A percentile compares a stretch with the other conserved stretches of the same genome.
Conservation (phyloP, 2,113 vertebrate genomes). For the Herpetotheres cachinnans region DNA sequence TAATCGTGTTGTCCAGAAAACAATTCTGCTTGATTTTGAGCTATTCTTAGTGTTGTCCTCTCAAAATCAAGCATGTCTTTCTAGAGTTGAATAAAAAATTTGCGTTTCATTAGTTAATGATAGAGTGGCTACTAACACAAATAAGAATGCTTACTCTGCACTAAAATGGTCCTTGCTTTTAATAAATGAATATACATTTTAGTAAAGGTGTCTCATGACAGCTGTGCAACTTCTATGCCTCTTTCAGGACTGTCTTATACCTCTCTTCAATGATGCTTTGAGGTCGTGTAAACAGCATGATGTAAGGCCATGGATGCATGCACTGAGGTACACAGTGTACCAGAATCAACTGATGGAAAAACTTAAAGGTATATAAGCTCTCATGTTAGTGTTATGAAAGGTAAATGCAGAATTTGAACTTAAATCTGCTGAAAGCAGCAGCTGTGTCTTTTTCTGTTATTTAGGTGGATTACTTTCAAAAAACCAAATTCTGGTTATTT, state of each 20-base stretch:
- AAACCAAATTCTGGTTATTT: neutral
- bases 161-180: neutral
- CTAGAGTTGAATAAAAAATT: neutral
- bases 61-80: neutral
- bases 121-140: neutral
- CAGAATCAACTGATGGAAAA: conserved; percentile 87
- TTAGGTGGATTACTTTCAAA: neutral
- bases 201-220: neutral
- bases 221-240: neutral
- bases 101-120: neutral
- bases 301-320: conserved; percentile 93
- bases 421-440: neutral
- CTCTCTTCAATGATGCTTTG: conserved; percentile 90
- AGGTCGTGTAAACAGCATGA: conserved; percentile 95
- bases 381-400: neutral
- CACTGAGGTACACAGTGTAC: conserved; percentile 89
- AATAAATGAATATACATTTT: neutral
- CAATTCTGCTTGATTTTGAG: neutral
- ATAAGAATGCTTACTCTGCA: neutral
- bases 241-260: conserved; percentile 89
- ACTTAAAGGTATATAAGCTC: conserved; percentile 79
- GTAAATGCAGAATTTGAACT: neutral
- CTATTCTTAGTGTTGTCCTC: neutral
- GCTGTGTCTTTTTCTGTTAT: neutral
- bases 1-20: neutral